Base-by-base conservation (phyloP, 2,888 invertebrate species). In the Iselma pallidipennis region DNA sequence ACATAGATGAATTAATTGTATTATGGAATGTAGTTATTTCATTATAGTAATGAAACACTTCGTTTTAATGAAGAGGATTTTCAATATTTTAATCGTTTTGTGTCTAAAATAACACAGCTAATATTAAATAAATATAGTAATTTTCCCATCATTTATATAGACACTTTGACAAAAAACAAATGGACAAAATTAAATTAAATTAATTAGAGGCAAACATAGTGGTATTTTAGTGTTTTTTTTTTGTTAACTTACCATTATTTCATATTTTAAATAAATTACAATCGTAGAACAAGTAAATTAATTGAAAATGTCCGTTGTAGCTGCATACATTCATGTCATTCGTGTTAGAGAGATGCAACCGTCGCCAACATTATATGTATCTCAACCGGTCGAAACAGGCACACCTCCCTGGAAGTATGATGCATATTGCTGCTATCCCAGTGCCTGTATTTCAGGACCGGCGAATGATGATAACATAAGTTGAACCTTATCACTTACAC, bases 161-260 rank as follows among this genome's bases (percentile, higher is more conserved):
- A 37, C n/a, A 37, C 16, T n/a, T n/a, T n/a, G n/a, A n/a, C n/a
- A n/a, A n/a, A n/a, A n/a, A n/a, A n/a, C n/a, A n/a, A n/a, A n/a
- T n/a, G n/a, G n/a, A n/a, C n/a, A n/a, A n/a, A n/a, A n/a, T n/a
- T n/a, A n/a, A n/a, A n/a, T n/a, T n/a, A n/a, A n/a, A n/a, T n/a
- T n/a, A n/a, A n/a, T n/a, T n/a, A n/a, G n/a, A n/a, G n/a, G n/a
- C n/a, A n/a, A n/a, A n/a, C n/a, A n/a, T n/a, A n/a, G n/a, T n/a
- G n/a, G n/a, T n/a, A n/a, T n/a, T n/a, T n/a, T n/a, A n/a, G n/a
- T n/a, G n/a, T n/a, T n/a, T n/a, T n/a, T n/a, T n/a, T n/a, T n/a
- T n/a, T n/a, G 29, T 56, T n/a, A 45, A 74, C 76, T 76, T 66
- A 76, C 76, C 76, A 76, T 76, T 76, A 76, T 76, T 75, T 76